Conservation (phyloP, 2,888 invertebrate genomes). For the Pseudococcus viburni region DNA sequence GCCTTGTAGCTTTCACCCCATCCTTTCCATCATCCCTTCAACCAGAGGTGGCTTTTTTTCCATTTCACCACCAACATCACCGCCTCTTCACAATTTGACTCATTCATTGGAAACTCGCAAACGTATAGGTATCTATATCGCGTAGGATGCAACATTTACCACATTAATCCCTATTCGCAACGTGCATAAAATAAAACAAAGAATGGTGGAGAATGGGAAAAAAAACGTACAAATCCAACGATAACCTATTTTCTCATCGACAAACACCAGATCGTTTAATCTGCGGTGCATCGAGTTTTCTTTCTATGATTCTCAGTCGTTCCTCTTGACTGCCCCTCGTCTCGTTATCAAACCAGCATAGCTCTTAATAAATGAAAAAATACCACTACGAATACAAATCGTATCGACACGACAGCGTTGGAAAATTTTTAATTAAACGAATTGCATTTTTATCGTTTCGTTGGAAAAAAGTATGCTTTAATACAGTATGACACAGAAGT, state of each 20-base stretch:
- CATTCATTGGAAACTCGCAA: background rate
- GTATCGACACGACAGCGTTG: background rate
- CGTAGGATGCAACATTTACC: too few relatives aligned
- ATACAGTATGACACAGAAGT: too few relatives aligned
- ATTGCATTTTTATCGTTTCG: background rate
- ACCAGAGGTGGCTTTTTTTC: background rate
- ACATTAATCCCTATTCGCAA: background rate
- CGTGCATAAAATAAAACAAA: background rate
- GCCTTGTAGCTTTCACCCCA: too few relatives aligned
- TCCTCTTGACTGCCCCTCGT: conserved; percentile 21
- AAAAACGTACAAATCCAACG: too few relatives aligned
- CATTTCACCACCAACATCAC: background rate
- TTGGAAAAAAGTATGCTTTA: background rate
- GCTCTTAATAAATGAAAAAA: background rate
- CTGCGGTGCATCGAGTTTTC: too few relatives aligned
- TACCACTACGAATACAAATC: background rate
- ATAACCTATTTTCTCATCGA: too few relatives aligned
- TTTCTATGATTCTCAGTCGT: background rate
- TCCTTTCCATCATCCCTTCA: background rate
- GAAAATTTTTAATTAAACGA: background rate
- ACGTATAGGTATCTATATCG: background rate
- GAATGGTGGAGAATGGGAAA: too few relatives aligned
- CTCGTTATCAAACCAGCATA: background rate
- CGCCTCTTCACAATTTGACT: background rate
- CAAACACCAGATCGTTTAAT: too few relatives aligned